Percentiles rank a stretch among this genome's conserved stretches.
Conservation (phyloP, 1,140 invertebrate genomes). For the Gryllus bimaculatus region DNA sequence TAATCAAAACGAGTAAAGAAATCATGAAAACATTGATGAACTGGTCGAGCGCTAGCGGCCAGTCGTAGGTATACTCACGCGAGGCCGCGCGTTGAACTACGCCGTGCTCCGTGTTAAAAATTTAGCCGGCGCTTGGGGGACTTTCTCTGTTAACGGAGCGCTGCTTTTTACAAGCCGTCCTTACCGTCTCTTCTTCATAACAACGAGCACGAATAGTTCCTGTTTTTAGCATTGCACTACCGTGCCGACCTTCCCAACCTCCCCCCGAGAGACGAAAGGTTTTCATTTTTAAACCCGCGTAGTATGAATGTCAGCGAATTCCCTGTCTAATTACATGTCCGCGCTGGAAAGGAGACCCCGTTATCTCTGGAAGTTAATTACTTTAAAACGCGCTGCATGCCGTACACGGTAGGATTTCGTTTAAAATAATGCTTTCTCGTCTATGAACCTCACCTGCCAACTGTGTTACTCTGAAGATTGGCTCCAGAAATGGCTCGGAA, state of each 20-base stretch:
- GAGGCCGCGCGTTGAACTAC: no score
- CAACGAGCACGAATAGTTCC: neutral
- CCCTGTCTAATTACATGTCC: neutral
- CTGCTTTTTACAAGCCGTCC: neutral
- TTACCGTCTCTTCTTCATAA: neutral
- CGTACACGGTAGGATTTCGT: neutral
- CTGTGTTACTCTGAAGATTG: no score
- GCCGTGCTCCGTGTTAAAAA: no score
- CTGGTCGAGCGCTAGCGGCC: no score
- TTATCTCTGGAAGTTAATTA: neutral
- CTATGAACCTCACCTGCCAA: neutral
- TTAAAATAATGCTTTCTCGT: neutral
- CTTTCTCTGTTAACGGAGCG: neutral
- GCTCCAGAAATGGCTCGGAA: no score
- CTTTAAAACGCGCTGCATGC: neutral
- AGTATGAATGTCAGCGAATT: neutral
- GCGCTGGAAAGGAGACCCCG: neutral
- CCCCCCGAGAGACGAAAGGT: no score
- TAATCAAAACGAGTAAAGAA: no score
- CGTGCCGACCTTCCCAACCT: no score
- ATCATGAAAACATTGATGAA: no score
- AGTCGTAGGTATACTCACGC: no score
- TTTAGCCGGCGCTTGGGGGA: no score
- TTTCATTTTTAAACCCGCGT: no score
- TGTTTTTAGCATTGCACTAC: neutral